phyloP scores from a whole-genome alignment of 1,140 invertebrate genomes.

The Bombus pascuorum region DNA sequence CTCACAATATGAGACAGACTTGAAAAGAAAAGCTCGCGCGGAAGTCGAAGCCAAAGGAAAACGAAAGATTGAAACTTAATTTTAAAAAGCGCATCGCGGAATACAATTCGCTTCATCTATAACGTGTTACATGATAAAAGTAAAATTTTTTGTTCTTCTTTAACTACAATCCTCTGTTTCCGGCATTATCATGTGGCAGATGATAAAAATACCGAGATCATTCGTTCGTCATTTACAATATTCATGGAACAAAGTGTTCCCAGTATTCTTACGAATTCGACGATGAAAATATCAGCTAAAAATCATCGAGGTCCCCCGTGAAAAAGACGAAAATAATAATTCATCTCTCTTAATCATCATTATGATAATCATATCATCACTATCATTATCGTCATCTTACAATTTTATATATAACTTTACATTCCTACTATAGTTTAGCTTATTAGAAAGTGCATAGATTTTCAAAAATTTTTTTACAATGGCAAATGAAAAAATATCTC shows the following conservation, averaged over 20 bases:
- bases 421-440: constrained; percentile 40
- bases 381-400: constrained; percentile 16
- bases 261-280: not conserved
- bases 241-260: not conserved
- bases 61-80: constrained; percentile 43
- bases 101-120: constrained; percentile 25
- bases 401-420: constrained; percentile 70
- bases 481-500: constrained; percentile 52
- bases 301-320: not conserved
- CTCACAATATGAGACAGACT: not conserved
- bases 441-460: constrained; percentile 48
- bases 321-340: constrained; percentile 40
- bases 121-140: constrained; percentile 41
- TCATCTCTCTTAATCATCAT: not conserved
- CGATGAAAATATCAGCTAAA: constrained; percentile 2
- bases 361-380: not conserved
- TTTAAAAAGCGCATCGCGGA: constrained; percentile 27
- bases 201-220: not conserved
- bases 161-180: not conserved
- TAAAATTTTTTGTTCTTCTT: constrained; percentile 20
- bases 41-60: constrained; percentile 36
- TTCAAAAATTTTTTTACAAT: constrained; percentile 42
- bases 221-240: constrained; percentile 15
- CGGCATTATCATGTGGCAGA: not conserved
- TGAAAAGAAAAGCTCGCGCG: not conserved